These are phyloP conservation scores for Odontamblyopus rebecca DNA, from an alignment of 2,797 vertebrate species.

Conservation along the genomic window DNA sequence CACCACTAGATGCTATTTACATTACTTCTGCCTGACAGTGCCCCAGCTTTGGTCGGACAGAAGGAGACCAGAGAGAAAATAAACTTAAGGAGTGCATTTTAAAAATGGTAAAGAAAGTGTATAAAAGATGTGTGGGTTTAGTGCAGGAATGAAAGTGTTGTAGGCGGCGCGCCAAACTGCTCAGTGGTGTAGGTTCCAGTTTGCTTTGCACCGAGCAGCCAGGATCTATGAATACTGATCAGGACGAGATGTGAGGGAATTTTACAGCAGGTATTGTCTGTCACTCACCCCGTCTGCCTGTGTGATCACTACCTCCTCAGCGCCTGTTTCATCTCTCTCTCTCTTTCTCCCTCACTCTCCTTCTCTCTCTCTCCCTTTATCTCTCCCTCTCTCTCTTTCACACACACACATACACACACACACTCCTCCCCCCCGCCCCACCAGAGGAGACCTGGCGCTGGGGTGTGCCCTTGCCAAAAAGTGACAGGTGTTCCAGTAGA, in stretches of 20 bases:
- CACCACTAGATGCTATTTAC: too few relatives aligned
- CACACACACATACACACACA: constrained; percentile 37
- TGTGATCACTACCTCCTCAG: constrained; percentile 78
- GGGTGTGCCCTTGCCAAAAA: constrained; percentile 77
- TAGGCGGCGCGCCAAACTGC: constrained; percentile 66
- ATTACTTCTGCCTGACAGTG: too few relatives aligned
- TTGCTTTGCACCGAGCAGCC: constrained; percentile 69
- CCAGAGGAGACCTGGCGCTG: constrained; percentile 62
- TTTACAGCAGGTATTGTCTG: constrained; percentile 83
- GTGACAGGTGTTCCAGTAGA: constrained; percentile 79
- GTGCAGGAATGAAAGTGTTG: constrained; percentile 67
- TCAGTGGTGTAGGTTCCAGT: constrained; percentile 70
- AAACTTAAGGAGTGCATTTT: too few relatives aligned
- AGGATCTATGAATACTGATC: constrained; percentile 81
- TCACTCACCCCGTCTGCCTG: constrained; percentile 81
- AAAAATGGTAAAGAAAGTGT: constrained; percentile 65
- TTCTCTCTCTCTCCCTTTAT: too few relatives aligned
- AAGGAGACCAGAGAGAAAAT: too few relatives aligned
- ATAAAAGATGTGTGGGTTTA: constrained; percentile 44
- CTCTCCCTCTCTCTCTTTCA: too few relatives aligned
- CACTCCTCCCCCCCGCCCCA: constrained; percentile 43
- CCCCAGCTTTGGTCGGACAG: too few relatives aligned
- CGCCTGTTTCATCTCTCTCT: constrained; percentile 74
- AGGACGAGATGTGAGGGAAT: constrained; percentile 84
- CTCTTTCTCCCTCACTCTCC: neutral